Evolutionary conservation across 2,888 invertebrate species (phyloP).

Genomic region (Plebejus anna): DNA sequence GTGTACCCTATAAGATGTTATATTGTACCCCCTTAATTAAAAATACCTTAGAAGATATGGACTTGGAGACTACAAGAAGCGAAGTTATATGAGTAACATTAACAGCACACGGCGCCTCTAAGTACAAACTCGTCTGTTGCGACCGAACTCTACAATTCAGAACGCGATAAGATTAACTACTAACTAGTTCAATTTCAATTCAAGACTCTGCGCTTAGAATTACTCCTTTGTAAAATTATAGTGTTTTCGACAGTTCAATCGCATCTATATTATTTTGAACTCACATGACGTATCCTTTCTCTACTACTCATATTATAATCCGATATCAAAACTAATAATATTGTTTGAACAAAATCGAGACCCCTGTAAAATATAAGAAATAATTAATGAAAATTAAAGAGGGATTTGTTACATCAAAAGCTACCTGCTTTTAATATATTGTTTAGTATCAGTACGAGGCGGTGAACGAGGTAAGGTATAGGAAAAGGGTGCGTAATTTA

Average conservation of each 20-base stretch:
- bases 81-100: neutral
- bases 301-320: too few relatives aligned
- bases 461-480: neutral
- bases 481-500: slow-evolving; percentile 14
- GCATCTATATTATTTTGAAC: too few relatives aligned
- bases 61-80: neutral
- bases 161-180: neutral
- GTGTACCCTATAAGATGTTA: too few relatives aligned
- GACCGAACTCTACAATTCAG: neutral
- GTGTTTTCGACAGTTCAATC: neutral
- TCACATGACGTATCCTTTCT: too few relatives aligned
- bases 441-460: neutral
- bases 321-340: too few relatives aligned
- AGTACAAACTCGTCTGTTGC: neutral
- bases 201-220: neutral
- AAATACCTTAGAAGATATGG: neutral
- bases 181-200: neutral
- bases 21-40: neutral
- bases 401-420: neutral
- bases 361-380: neutral
- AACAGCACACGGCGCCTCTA: neutral
- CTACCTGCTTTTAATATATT: neutral
- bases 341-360: too few relatives aligned
- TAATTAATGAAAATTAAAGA: slow-evolving; percentile 5
- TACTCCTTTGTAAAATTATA: neutral